Evolutionary conservation across 1,140 invertebrate genomes (phyloP).

Genomic region (Cryptotermes secundus): DNA sequence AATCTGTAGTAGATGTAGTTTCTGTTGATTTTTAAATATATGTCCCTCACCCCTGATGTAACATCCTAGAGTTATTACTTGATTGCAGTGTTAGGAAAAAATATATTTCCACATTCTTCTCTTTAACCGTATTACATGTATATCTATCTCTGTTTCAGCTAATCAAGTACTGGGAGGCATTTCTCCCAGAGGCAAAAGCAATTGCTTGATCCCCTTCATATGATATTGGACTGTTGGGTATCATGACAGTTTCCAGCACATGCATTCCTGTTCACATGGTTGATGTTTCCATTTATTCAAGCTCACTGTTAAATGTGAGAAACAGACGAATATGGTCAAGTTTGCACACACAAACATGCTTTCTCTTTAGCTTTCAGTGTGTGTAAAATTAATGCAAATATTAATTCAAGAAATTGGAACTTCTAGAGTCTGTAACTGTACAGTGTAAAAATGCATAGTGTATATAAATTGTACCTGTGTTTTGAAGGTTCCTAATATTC

Average conservation of each 20-base stretch:
- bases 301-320: not conserved
- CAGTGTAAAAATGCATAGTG: no score
- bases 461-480: no score
- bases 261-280: not conserved
- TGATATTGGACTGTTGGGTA: not conserved
- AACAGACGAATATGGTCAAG: not conserved
- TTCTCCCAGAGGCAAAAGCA: constrained; percentile 87
- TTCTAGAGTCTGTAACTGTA: no score
- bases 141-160: constrained; percentile 58
- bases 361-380: not conserved
- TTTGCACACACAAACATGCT: not conserved
- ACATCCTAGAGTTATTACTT: no score
- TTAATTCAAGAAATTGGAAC: no score
- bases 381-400: not conserved
- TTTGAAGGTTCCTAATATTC: no score
- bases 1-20: not conserved
- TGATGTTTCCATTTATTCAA: not conserved
- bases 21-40: no score
- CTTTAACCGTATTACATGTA: not conserved
- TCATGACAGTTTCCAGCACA: not conserved
- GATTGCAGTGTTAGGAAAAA: no score
- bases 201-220: constrained; percentile 60
- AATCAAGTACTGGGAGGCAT: constrained; percentile 94
- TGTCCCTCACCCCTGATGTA: no score
- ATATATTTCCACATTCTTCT: no score